Percentiles rank a stretch among this genome's conserved stretches.
Conservation (phyloP, 2,888 invertebrate species). For the Xestobium rufovillosum region DNA sequence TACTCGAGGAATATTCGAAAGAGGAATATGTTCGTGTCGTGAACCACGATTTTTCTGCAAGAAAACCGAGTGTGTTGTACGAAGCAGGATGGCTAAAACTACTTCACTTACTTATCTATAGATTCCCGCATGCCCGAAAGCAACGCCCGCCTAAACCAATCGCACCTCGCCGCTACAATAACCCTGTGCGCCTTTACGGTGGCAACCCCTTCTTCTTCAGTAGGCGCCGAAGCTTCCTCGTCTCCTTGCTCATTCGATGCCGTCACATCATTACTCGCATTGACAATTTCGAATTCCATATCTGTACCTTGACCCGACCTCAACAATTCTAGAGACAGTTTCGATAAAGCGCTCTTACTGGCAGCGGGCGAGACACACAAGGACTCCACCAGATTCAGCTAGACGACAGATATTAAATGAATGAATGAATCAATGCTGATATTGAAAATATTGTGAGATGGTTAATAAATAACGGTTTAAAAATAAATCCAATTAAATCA, state of each 20-base stretch:
- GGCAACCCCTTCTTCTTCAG: slow-evolving; percentile 32
- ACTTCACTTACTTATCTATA: slow-evolving; percentile 50
- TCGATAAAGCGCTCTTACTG: slow-evolving; percentile 50
- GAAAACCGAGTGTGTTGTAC: slow-evolving; percentile 11
- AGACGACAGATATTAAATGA: slow-evolving; percentile 30
- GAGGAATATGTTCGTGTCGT: slow-evolving; percentile 55
- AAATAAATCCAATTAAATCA: no score
- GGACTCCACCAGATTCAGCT: slow-evolving; percentile 54
- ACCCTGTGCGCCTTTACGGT: slow-evolving; percentile 55
- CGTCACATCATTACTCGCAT: slow-evolving; percentile 14
- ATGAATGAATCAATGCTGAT: background rate
- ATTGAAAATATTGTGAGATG: no score
- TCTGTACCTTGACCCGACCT: slow-evolving; percentile 51
- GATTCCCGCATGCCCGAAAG: slow-evolving; percentile 65
- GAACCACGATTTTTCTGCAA: slow-evolving; percentile 57
- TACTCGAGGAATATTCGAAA: slow-evolving; percentile 57
- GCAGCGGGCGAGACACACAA: slow-evolving; percentile 54
- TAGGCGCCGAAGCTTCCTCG: slow-evolving; percentile 5
- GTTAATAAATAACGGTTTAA: no score
- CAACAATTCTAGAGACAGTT: slow-evolving; percentile 50
- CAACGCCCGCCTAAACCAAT: slow-evolving; percentile 62
- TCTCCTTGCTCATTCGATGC: background rate
- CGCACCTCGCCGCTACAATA: slow-evolving; percentile 59
- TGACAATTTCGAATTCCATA: slow-evolving; percentile 57
- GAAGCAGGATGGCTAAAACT: background rate